These are phyloP conservation scores for Pangasius mekongensis DNA, from an alignment of 2,797 vertebrate species.

Conservation along the genomic window DNA sequence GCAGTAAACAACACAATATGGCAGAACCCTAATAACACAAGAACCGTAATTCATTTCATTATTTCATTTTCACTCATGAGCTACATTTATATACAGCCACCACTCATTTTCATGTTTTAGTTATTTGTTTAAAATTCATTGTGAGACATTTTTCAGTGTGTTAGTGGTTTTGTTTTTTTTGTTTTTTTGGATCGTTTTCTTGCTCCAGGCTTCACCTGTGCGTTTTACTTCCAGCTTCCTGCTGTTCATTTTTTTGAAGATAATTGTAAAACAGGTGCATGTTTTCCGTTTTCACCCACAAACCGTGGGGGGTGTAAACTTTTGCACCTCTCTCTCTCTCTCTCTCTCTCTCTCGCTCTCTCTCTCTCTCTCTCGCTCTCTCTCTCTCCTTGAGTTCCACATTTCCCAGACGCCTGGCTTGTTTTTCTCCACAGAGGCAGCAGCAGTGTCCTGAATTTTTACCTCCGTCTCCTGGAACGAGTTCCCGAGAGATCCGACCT, in stretches of 20 bases:
- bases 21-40: background rate
- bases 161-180: background rate
- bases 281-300: background rate
- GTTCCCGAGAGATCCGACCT: slow-evolving; percentile 18
- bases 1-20: background rate
- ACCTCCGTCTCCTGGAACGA: background rate
- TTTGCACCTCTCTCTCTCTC: background rate
- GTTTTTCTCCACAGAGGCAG: background rate
- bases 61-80: background rate
- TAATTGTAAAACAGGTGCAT: background rate
- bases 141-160: background rate
- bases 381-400: background rate
- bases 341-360: too few relatives aligned
- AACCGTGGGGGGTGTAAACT: background rate
- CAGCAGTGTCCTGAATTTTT: slow-evolving; percentile 7
- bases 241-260: background rate
- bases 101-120: too few relatives aligned
- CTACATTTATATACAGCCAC: background rate
- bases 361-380: background rate
- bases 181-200: background rate
- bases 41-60: background rate
- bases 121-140: background rate
- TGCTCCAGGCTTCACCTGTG: background rate
- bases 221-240: background rate
- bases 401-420: background rate